Evolutionary conservation across 1,140 invertebrate genomes (phyloP).

Genomic region (Drosophila carrolli): DNA sequence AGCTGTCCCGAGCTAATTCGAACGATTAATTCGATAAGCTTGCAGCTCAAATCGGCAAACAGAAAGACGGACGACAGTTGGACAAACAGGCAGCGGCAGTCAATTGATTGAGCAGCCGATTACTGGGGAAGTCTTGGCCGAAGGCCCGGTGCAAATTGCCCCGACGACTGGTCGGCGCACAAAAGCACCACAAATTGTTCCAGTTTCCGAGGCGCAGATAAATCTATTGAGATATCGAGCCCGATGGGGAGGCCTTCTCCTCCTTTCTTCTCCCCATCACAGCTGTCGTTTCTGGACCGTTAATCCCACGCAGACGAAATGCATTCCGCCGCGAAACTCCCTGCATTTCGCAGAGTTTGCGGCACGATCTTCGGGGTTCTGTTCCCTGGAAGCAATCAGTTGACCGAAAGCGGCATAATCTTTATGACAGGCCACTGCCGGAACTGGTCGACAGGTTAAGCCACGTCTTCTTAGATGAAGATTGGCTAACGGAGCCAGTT

Average conservation of each 20-base stretch:
- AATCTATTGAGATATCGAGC: conserved; percentile 65
- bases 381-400: conserved; percentile 24
- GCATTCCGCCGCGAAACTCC: conserved; percentile 26
- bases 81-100: conserved; percentile 66
- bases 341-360: conserved; percentile 8
- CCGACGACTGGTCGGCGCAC: conserved; percentile 35
- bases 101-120: conserved; percentile 79
- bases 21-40: conserved; percentile 82
- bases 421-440: conserved; percentile 43
- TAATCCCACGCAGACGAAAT: conserved; percentile 57
- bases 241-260: neutral
- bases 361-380: conserved; percentile 36
- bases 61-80: conserved; percentile 50
- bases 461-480: neutral
- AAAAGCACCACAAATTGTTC: conserved; percentile 52
- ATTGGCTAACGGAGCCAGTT: conserved; percentile 2
- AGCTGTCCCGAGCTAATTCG: conserved; percentile 73
- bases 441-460: conserved; percentile 41
- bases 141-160: conserved; percentile 61
- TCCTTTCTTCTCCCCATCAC: conserved; percentile 1
- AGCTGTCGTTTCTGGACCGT: conserved; percentile 39
- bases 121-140: conserved; percentile 55
- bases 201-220: conserved; percentile 56
- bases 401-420: conserved; percentile 24
- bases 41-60: conserved; percentile 62